Conservation (phyloP, 2,797 vertebrate genomes). For the Fratercula arctica region DNA sequence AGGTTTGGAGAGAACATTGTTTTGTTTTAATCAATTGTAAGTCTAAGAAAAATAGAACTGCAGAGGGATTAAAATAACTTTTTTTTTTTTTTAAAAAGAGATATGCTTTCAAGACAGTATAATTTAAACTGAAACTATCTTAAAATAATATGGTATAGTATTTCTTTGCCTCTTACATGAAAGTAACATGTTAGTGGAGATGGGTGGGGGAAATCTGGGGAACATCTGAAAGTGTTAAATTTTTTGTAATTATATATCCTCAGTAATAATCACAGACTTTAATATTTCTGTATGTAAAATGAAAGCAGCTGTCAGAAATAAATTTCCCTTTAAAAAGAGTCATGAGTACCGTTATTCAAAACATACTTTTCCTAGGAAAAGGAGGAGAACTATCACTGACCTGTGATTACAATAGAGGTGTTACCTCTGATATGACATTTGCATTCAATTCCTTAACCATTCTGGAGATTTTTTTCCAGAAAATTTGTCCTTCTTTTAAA, state of each 20-base stretch:
- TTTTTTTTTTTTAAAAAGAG: background rate
- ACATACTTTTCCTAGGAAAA: background rate
- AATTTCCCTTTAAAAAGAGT: background rate
- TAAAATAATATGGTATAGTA: background rate
- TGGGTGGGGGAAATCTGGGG: background rate
- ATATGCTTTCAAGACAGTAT: background rate
- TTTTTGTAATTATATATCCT: background rate
- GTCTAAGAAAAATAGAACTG: conserved; percentile 7
- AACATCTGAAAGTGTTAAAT: background rate
- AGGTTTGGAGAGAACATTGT: conserved; percentile 54
- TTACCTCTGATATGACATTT: background rate
- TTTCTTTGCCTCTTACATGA: background rate
- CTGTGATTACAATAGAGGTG: background rate
- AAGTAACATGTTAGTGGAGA: background rate
- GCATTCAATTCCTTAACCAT: background rate
- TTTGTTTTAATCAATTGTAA: conserved; percentile 68
- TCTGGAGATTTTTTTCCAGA: background rate
- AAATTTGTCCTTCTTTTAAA: background rate
- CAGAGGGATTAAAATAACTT: background rate
- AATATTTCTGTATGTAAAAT: conserved; percentile 13
- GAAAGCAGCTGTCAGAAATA: conserved; percentile 20
- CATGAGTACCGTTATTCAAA: background rate
- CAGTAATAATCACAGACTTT: background rate
- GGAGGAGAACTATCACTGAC: background rate
- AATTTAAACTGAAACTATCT: background rate